Evolutionary conservation across 2,888 invertebrate species (phyloP).

Genomic region (Andrena flavipes): DNA sequence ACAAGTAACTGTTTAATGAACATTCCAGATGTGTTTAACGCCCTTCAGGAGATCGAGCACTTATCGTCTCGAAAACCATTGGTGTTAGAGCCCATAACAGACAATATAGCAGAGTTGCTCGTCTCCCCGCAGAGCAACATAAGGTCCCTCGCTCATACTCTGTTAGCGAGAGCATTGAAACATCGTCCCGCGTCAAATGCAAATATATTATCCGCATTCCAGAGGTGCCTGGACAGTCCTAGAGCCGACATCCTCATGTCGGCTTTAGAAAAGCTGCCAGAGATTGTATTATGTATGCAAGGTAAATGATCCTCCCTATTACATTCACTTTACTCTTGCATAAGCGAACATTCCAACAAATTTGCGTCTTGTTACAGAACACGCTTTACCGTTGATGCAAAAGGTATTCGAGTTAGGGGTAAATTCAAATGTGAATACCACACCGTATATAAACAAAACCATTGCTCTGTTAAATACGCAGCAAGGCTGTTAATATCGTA

Average conservation of each 20-base stretch:
- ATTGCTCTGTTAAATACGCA: constrained; percentile 93
- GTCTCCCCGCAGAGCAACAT: constrained; percentile 87
- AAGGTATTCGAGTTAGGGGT: constrained; percentile 94
- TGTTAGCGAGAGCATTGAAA: constrained; percentile 90
- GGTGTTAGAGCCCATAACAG: constrained; percentile 88
- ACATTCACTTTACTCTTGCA: not conserved
- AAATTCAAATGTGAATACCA: constrained; percentile 91
- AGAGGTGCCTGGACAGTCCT: constrained; percentile 92
- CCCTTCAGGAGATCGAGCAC: constrained; percentile 91
- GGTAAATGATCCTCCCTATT: constrained; percentile 78
- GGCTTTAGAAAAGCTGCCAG: constrained; percentile 93
- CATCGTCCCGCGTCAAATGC: constrained; percentile 88
- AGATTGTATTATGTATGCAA: constrained; percentile 93
- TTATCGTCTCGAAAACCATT: constrained; percentile 89
- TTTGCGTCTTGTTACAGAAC: constrained; percentile 86
- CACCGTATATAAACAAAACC: constrained; percentile 91
- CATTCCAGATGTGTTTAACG: constrained; percentile 87
- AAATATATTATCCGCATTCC: constrained; percentile 90
- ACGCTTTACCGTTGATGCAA: constrained; percentile 91
- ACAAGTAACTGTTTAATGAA: not conserved
- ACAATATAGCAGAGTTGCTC: constrained; percentile 88
- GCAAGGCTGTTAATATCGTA: constrained; percentile 88
- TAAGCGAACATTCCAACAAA: not conserved
- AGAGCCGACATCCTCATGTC: constrained; percentile 92
- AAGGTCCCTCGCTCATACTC: constrained; percentile 89